Evolutionary conservation across 2,113 vertebrate genomes (phyloP).

Genomic region (Kryptolebias marmoratus): DNA sequence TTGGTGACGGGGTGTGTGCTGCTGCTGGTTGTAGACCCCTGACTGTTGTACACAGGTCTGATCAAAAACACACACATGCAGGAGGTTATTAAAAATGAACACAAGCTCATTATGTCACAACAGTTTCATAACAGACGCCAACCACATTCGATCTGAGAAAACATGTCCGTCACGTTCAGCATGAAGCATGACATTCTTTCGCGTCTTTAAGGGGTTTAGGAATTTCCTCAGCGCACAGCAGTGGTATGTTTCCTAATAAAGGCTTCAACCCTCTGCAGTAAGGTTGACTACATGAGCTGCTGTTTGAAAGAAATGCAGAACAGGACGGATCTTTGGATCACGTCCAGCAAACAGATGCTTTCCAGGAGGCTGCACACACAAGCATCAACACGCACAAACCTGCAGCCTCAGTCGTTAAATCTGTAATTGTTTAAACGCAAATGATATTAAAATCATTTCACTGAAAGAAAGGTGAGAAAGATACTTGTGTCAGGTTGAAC

Average conservation of each 20-base stretch:
- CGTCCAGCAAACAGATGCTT: constrained; percentile 46
- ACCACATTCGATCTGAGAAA: neutral
- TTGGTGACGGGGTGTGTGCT: constrained; percentile 80
- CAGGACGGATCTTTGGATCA: constrained; percentile 48
- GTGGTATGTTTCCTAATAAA: constrained; percentile 38
- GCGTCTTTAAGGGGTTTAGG: constrained; percentile 20
- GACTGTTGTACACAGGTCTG: constrained; percentile 81
- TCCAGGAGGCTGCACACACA: constrained; percentile 30
- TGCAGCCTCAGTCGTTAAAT: neutral
- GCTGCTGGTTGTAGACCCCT: constrained; percentile 40
- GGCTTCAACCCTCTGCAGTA: constrained; percentile 17
- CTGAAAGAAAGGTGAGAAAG: neutral
- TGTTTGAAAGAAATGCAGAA: constrained; percentile 47
- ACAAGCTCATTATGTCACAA: constrained; percentile 19
- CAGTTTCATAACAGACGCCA: neutral
- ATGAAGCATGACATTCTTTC: constrained; percentile 6
- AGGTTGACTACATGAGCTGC: constrained; percentile 9
- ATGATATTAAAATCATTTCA: neutral
- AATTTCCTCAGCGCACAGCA: constrained; percentile 11
- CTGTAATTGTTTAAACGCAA: neutral
- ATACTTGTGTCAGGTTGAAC: neutral
- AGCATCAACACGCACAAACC: constrained; percentile 40
- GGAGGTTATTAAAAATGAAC: constrained; percentile 13
- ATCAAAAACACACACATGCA: constrained; percentile 53
- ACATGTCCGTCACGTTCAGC: no score